Evolutionary conservation across 1,140 invertebrate species (phyloP).

Genomic region (Dendroctonus ponderosae): DNA sequence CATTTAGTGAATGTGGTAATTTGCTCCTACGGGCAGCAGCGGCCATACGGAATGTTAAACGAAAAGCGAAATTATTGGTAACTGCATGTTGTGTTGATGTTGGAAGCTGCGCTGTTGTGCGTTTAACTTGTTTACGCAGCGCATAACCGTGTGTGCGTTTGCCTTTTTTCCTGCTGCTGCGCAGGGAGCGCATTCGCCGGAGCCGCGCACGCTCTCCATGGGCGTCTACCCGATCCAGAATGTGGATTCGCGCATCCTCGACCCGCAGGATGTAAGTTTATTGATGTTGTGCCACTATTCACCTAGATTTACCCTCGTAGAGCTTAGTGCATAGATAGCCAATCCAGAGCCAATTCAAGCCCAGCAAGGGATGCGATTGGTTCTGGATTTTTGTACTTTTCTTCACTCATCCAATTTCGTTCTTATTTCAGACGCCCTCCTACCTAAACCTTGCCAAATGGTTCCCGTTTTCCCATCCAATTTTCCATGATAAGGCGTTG

Average conservation of each 20-base stretch:
- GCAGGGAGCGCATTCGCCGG: slow-evolving; percentile 84
- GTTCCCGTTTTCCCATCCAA: slow-evolving; percentile 58
- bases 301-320: background rate
- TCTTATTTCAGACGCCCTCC: slow-evolving; percentile 52
- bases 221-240: slow-evolving; percentile 83
- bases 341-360: too few relatives aligned
- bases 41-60: too few relatives aligned
- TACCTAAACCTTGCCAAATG: slow-evolving; percentile 55
- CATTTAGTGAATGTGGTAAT: too few relatives aligned
- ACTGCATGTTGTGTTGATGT: background rate
- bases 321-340: background rate
- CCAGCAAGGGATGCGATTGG: too few relatives aligned
- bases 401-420: background rate
- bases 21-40: too few relatives aligned
- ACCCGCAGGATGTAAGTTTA: slow-evolving; percentile 82
- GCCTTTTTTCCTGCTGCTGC: slow-evolving; percentile 57
- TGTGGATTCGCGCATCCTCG: slow-evolving; percentile 79
- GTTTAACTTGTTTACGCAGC: background rate
- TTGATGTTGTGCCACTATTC: slow-evolving; percentile 14
- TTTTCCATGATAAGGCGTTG: slow-evolving; percentile 54
- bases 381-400: too few relatives aligned
- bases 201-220: slow-evolving; percentile 80
- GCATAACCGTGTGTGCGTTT: slow-evolving; percentile 45
- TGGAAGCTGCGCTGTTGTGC: background rate
- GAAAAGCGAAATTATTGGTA: too few relatives aligned